Conservation (phyloP, 2,113 vertebrate genomes). For the Microcebus murinus region DNA sequence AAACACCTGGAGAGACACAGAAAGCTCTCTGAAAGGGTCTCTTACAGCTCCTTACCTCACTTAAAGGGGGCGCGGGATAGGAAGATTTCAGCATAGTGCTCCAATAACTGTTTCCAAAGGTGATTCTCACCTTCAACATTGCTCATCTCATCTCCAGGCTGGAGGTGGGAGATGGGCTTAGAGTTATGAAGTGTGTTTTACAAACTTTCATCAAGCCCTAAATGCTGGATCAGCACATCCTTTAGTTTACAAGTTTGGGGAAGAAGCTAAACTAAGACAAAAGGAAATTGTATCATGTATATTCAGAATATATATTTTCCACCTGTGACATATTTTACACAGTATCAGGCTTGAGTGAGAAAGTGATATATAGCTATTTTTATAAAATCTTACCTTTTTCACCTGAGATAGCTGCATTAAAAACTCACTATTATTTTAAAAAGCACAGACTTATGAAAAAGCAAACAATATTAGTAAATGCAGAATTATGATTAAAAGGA, state of each 20-base stretch:
- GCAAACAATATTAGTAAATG: slow-evolving; percentile 16
- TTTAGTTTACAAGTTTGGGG: background rate
- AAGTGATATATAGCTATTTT: background rate
- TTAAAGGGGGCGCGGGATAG: background rate
- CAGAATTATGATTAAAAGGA: background rate
- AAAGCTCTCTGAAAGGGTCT: background rate
- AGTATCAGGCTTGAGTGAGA: background rate
- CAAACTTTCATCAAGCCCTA: background rate
- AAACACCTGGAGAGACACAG: background rate
- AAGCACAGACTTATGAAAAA: background rate
- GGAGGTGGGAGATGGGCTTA: background rate
- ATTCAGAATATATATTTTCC: background rate
- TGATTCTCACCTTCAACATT: background rate
- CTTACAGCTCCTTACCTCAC: background rate
- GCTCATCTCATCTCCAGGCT: background rate
- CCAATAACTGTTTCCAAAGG: background rate
- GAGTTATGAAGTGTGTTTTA: background rate
- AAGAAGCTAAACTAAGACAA: background rate
- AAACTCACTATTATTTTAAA: background rate
- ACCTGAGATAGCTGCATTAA: background rate
- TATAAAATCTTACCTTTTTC: background rate
- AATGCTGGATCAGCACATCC: background rate
- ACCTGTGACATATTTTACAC: background rate
- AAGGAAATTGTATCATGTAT: background rate
- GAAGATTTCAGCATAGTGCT: background rate